A percentile compares a stretch with the other conserved stretches of the same genome.
Conservation (phyloP, 2,113 vertebrate species). For the Cyanocitta stelleri region DNA sequence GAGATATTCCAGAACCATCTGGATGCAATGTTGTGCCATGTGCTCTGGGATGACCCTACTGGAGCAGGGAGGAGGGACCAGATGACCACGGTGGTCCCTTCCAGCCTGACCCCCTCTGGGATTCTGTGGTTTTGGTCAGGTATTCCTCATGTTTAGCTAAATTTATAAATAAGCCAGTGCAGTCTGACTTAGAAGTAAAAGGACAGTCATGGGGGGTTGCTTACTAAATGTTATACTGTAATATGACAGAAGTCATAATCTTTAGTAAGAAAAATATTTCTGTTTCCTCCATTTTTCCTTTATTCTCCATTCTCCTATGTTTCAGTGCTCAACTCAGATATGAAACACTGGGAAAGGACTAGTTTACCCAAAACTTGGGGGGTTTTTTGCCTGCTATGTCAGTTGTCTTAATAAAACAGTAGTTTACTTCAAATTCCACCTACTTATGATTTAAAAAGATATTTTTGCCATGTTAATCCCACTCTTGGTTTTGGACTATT, state of each 20-base stretch:
- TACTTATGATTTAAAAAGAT: background rate
- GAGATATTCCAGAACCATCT: background rate
- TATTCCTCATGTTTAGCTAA: background rate
- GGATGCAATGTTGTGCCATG: background rate
- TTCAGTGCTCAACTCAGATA: background rate
- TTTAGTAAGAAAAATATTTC: background rate
- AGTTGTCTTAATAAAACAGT: background rate
- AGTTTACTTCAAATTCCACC: background rate
- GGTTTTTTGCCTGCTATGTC: background rate
- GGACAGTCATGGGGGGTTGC: background rate
- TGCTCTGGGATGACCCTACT: background rate
- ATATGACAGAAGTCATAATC: background rate
- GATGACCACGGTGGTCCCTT: background rate
- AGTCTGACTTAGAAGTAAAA: background rate
- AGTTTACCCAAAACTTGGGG: background rate
- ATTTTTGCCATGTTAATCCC: background rate
- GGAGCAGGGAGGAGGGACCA: background rate
- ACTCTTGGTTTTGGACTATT: background rate
- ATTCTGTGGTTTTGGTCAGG: background rate
- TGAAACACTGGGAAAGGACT: background rate
- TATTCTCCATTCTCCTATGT: background rate
- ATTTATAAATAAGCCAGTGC: background rate
- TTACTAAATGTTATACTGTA: background rate
- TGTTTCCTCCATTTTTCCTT: background rate
- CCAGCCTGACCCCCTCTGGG: background rate